Evolutionary conservation across 1,140 invertebrate genomes (phyloP).

Genomic region (Homalodisca vitripennis): DNA sequence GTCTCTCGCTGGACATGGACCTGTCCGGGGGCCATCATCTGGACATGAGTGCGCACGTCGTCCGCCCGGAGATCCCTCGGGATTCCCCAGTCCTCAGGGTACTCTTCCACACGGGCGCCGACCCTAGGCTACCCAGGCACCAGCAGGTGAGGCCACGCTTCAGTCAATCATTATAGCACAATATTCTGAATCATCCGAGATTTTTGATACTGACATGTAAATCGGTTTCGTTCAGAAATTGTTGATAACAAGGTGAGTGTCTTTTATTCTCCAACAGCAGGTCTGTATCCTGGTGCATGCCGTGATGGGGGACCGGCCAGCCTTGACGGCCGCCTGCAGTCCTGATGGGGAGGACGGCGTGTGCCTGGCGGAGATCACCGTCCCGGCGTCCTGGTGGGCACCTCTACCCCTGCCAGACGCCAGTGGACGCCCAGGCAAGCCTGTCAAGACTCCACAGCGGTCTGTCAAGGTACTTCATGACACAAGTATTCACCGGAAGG

Average conservation of each 20-base stretch:
- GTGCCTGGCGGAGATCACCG: constrained; percentile 74
- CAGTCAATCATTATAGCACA: no score
- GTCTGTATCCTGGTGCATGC: constrained; percentile 77
- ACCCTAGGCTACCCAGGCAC: constrained; percentile 54
- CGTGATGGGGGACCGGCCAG: constrained; percentile 53
- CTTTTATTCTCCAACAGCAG: no score
- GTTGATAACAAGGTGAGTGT: no score
- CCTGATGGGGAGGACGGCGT: constrained; percentile 87
- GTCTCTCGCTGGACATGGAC: constrained; percentile 22
- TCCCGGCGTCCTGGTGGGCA: constrained; percentile 88
- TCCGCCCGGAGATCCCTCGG: constrained; percentile 74
- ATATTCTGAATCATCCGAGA: no score
- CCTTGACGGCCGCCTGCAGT: constrained; percentile 78
- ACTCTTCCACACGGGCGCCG: constrained; percentile 84
- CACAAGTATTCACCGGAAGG: no score
- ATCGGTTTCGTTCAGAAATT: no score
- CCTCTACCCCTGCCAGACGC: constrained; percentile 52
- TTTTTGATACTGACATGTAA: no score
- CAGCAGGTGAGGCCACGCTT: constrained; percentile 9
- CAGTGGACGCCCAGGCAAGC: constrained; percentile 42
- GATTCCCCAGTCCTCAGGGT: constrained; percentile 85
- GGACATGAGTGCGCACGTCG: constrained; percentile 89
- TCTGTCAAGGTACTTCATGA: constrained; percentile 65
- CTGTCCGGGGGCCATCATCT: constrained; percentile 53
- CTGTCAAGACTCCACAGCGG: constrained; percentile 62